Conservation (phyloP, 2,797 vertebrate species). For the Spinus pinus region DNA sequence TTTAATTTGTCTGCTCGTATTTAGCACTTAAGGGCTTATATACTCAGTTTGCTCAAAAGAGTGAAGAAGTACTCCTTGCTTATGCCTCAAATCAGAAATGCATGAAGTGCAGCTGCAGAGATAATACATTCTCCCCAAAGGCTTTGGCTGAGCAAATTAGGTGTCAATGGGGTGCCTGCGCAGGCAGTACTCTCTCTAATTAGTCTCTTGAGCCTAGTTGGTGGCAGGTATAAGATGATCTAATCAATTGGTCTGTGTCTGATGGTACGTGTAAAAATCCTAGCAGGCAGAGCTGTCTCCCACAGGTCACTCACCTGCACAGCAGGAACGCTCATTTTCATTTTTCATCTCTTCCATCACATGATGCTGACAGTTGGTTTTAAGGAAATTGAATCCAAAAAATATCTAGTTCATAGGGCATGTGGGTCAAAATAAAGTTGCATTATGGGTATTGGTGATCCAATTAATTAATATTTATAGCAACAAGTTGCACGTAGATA, state of each 20-base stretch:
- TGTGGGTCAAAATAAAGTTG: conserved; percentile 77
- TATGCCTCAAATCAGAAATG: conserved; percentile 82
- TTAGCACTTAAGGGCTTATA: conserved; percentile 75
- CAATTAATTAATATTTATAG: conserved; percentile 82
- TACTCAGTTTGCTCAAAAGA: conserved; percentile 77
- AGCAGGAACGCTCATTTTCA: conserved; percentile 80
- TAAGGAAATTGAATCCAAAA: conserved; percentile 80
- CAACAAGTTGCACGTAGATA: conserved; percentile 69
- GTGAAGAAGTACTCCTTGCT: conserved; percentile 75
- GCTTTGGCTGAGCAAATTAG: conserved; percentile 88
- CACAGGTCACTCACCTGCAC: conserved; percentile 87
- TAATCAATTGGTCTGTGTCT: conserved; percentile 87
- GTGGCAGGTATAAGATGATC: conserved; percentile 85
- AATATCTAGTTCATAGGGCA: conserved; percentile 82
- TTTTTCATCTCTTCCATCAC: conserved; percentile 81
- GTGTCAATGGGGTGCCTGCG: conserved; percentile 85
- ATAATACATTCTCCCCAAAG: conserved; percentile 86
- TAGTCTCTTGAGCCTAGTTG: conserved; percentile 88
- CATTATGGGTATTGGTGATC: conserved; percentile 77
- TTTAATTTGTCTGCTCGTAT: conserved; percentile 77
- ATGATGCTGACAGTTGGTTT: conserved; percentile 82
- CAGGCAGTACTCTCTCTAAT: conserved; percentile 87
- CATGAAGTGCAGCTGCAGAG: conserved; percentile 85
- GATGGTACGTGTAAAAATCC: conserved; percentile 82
- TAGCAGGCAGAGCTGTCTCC: conserved; percentile 81